A percentile compares a stretch with the other conserved stretches of the same genome.
phyloP scores from a whole-genome alignment of 2,888 invertebrate genomes.

The Eueremaeus valkanovi region DNA sequence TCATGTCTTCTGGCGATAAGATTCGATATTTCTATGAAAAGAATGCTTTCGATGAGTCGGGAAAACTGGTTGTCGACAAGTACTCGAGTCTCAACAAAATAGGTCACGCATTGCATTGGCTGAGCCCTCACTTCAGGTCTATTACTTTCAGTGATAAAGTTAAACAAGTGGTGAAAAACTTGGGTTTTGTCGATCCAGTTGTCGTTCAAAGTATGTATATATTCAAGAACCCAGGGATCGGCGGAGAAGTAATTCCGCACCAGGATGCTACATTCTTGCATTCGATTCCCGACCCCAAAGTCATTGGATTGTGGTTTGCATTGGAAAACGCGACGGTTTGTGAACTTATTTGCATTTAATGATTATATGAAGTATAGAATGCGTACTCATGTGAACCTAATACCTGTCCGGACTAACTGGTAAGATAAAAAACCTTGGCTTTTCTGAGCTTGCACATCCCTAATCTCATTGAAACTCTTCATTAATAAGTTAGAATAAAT shows the following conservation, averaged over 20 bases:
- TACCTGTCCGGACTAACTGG: no score
- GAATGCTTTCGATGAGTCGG: constrained; percentile 60
- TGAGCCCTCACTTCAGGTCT: constrained; percentile 72
- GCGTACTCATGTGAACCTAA: no score
- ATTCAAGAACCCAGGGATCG: constrained; percentile 87
- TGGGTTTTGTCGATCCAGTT: constrained; percentile 73
- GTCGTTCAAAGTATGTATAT: constrained; percentile 97
- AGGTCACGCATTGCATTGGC: constrained; percentile 80
- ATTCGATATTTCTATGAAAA: constrained; percentile 86
- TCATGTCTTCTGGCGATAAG: constrained; percentile 85
- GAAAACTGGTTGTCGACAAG: constrained; percentile 61
- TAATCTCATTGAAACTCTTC: no score
- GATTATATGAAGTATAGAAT: no score
- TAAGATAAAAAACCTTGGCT: no score
- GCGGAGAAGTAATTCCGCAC: constrained; percentile 64
- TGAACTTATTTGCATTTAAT: neutral
- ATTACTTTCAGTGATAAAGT: constrained; percentile 79
- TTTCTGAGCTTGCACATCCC: no score
- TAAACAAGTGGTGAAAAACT: constrained; percentile 66
- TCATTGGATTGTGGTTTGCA: constrained; percentile 92
- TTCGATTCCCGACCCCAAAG: constrained; percentile 69
- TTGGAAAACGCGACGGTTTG: constrained; percentile 78
- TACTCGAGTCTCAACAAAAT: constrained; percentile 61
- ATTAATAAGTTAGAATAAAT: no score
- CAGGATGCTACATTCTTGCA: constrained; percentile 79